Base-by-base conservation (phyloP, 2,888 invertebrate species). In the Scaptomyza parva region DNA sequence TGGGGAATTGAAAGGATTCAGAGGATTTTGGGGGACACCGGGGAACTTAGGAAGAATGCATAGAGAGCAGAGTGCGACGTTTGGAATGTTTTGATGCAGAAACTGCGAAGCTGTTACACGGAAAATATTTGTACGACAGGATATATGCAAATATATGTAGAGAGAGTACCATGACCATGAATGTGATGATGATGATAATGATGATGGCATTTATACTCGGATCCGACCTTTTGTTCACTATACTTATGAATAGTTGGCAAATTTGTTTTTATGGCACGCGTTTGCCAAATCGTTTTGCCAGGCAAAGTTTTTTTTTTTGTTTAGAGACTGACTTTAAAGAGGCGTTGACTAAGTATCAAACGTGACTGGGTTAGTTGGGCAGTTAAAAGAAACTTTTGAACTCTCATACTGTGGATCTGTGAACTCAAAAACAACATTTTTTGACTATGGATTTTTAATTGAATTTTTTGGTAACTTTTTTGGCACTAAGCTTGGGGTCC, bases 121-220 rank as follows among this genome's bases (percentile, higher is more conserved):
- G 51, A 63, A 81, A 88, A 82, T 88, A 88, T 82, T 82, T 82
- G 88, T 82, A 72, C 69, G 47, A 72, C 86, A 78, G 85, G 74
- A 35, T 35, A 35, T 14, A 77, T 81, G 82, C 69, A 65, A 80
- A 76, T 86, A 80, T 84, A 76, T 86, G 75, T 62, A 22, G 14
- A n/a, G 39, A 17, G 39, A 58, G 28, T 53, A 50, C 55, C 55
- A 59, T 41, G 70, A 41, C 47, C 53, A 79, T 58, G 51, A 58
- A n/a, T 4, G 14, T 35, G 8, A 14, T 35, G 6, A 33, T 33
- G 59, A 17, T 37, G 11, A 28, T 26, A 35, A 67, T 60, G 70
- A 69, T 59, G 47, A 52, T 66, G 62, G 58, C 68, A 77, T 61
- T 73, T 62, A 52, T 8, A 30, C 12, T 43, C 17, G 17, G 37